phyloP scores from a whole-genome alignment of 2,113 vertebrate genomes.

The Calyptomena viridis region DNA sequence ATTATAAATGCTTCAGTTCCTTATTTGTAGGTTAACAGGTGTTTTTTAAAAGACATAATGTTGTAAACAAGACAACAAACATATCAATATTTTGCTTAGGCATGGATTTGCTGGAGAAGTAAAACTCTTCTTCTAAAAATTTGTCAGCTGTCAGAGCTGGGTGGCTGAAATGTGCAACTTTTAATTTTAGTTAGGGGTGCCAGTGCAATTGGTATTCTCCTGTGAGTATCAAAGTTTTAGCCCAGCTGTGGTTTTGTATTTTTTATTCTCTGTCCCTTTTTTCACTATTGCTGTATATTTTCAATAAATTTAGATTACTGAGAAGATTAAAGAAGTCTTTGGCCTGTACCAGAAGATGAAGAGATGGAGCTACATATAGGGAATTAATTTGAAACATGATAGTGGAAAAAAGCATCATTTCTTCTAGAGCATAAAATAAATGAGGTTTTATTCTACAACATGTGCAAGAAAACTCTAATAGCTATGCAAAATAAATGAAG shows the following conservation, averaged over 20 bases:
- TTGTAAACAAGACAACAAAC: not conserved
- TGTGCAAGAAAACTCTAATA: not conserved
- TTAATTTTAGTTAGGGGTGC: not conserved
- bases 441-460: not conserved
- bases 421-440: not conserved
- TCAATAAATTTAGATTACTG: not conserved
- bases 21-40: not conserved
- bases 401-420: not conserved
- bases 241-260: not conserved
- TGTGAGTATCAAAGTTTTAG: not conserved
- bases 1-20: not conserved
- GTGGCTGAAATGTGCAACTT: not conserved
- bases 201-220: not conserved
- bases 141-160: not conserved
- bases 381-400: not conserved
- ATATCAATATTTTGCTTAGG: not conserved
- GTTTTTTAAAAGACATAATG: not conserved
- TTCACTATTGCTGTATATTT: not conserved
- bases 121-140: not conserved
- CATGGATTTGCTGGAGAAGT: not conserved
- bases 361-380: not conserved
- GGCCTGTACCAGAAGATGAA: not conserved
- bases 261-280: not conserved
- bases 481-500: not conserved
- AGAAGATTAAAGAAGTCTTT: not conserved